phyloP scores from a whole-genome alignment of 2,888 invertebrate species.

The Drosophila parthenogenetica region DNA sequence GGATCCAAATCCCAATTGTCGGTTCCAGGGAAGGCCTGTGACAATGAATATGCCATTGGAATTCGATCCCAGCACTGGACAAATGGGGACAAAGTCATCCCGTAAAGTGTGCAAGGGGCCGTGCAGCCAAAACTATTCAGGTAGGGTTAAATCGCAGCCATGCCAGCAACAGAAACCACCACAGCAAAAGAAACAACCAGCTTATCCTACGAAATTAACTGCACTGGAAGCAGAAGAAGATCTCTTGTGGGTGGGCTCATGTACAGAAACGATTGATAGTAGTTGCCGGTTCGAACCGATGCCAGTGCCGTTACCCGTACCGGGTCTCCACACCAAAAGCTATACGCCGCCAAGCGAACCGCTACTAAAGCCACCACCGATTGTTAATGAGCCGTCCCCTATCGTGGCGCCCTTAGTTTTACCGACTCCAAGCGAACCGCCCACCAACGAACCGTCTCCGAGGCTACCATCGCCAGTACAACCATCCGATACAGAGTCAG shows the following conservation, averaged over 20 bases:
- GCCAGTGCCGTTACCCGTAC: slow-evolving; percentile 1
- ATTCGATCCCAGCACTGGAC: slow-evolving; percentile 57
- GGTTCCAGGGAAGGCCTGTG: slow-evolving; percentile 40
- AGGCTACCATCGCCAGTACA: background rate
- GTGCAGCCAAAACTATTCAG: slow-evolving; percentile 2
- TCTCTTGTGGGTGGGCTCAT: background rate
- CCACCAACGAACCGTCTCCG: too few species aligned
- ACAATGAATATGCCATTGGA: slow-evolving; percentile 67
- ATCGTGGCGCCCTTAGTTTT: too few species aligned
- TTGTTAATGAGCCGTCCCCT: too few species aligned
- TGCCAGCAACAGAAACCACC: background rate
- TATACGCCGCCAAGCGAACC: too few species aligned
- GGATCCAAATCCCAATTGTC: background rate
- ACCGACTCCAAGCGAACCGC: too few species aligned
- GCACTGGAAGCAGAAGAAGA: background rate
- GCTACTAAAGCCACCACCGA: too few species aligned
- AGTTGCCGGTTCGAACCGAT: background rate
- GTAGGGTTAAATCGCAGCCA: slow-evolving; percentile 8
- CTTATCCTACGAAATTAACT: background rate
- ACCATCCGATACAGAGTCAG: background rate
- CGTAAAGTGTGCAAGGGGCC: background rate
- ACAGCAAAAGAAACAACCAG: too few species aligned
- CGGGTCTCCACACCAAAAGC: background rate
- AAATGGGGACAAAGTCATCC: slow-evolving; percentile 20
- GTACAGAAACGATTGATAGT: slow-evolving; percentile 1